A percentile compares a stretch with the other conserved stretches of the same genome.
Evolutionary conservation across 2,113 vertebrate genomes (phyloP).

Genomic region (Megalops atlanticus): DNA sequence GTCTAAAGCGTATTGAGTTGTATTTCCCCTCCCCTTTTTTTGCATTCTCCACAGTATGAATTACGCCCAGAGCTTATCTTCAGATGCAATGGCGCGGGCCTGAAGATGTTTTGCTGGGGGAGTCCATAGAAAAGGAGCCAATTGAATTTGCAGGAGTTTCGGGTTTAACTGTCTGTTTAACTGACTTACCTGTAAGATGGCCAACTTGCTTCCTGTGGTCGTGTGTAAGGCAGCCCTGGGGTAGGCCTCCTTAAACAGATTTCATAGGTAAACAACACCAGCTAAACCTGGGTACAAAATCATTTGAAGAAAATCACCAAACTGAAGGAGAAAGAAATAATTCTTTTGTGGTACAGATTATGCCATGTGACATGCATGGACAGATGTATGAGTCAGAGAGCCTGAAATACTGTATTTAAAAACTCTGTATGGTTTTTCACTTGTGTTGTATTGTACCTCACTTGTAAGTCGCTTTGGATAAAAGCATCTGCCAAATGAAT

Average conservation of each 20-base stretch:
- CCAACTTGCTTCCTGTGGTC: background rate
- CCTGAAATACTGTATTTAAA: no score
- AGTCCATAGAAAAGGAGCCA: background rate
- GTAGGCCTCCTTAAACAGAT: background rate
- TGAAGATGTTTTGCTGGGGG: background rate
- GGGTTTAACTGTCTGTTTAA: background rate
- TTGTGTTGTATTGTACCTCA: no score
- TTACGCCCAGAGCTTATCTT: slow-evolving; percentile 61
- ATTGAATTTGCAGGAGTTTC: background rate
- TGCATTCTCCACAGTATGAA: slow-evolving; percentile 37
- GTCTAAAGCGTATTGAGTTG: slow-evolving; percentile 29
- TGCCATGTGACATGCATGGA: background rate
- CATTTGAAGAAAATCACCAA: no score
- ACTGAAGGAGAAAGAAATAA: background rate
- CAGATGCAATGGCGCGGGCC: slow-evolving; percentile 33
- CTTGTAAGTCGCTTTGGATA: no score
- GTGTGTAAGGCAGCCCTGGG: background rate
- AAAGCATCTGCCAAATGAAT: no score
- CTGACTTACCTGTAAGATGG: background rate
- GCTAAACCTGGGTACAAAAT: background rate
- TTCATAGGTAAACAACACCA: background rate
- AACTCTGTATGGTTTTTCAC: no score
- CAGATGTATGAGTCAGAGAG: background rate
- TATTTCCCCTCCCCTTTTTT: slow-evolving; percentile 8
- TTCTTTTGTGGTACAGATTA: background rate